Evolutionary conservation across 2,113 vertebrate species (phyloP).

Genomic region (Maylandia zebra): DNA sequence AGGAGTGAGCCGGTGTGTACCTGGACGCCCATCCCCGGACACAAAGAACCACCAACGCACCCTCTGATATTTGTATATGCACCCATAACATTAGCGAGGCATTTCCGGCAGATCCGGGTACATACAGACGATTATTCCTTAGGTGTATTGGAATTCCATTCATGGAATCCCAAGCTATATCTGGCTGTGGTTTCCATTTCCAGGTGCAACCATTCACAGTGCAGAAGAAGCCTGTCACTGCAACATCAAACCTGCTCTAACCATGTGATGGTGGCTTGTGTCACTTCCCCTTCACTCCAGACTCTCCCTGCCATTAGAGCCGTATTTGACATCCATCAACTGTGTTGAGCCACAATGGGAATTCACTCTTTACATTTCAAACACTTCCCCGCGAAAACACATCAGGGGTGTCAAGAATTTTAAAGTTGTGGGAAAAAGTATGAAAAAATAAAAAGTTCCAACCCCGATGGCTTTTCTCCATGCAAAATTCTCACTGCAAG

Average conservation of each 20-base stretch:
- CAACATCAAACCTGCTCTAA: background rate
- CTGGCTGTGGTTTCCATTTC: background rate
- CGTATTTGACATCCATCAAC: conserved; percentile 17
- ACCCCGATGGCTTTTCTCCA: background rate
- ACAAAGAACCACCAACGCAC: background rate
- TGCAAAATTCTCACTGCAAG: background rate
- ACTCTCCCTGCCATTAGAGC: conserved; percentile 3
- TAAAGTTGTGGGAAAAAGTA: background rate
- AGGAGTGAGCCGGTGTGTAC: too few species aligned
- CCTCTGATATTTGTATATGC: background rate
- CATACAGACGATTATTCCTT: background rate
- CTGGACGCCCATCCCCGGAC: too few species aligned
- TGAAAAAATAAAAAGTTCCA: background rate
- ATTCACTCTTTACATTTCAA: conserved; percentile 26
- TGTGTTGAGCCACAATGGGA: background rate
- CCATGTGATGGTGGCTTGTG: background rate
- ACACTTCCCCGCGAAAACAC: background rate
- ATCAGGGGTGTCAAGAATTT: background rate
- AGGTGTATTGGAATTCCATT: background rate
- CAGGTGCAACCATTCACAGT: background rate
- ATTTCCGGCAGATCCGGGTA: background rate
- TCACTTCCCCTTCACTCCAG: background rate
- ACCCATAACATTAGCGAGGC: background rate
- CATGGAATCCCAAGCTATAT: background rate
- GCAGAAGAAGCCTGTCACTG: background rate